phyloP scores from a whole-genome alignment of 2,113 vertebrate species.

The Lasiurus borealis region DNA sequence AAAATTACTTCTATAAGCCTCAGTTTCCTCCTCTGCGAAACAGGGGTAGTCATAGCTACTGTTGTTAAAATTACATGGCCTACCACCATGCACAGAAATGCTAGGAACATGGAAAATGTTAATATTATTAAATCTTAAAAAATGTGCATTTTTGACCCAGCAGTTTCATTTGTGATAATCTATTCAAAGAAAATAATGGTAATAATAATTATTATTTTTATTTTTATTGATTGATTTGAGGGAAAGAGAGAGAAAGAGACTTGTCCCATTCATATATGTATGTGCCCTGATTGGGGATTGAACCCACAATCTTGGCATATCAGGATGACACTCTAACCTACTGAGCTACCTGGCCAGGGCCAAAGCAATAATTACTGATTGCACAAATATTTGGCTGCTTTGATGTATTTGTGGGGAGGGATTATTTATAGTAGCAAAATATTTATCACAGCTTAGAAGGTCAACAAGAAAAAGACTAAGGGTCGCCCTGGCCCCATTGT shows the following conservation, averaged over 20 bases:
- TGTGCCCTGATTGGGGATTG: too few relatives aligned
- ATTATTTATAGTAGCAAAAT: conserved; percentile 59
- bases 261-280: too few relatives aligned
- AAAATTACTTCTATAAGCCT: not conserved
- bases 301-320: too few relatives aligned
- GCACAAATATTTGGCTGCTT: conserved; percentile 49
- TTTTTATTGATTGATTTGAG: too few relatives aligned
- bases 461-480: conserved; percentile 28
- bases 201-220: too few relatives aligned
- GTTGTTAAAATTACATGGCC: not conserved
- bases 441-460: conserved; percentile 10
- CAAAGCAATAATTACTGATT: conserved; percentile 49
- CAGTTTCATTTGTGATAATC: not conserved
- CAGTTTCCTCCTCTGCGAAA: conserved; percentile 18
- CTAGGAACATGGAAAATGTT: not conserved
- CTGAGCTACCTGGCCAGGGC: too few relatives aligned
- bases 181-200: conserved; percentile 50
- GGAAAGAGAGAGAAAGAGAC: too few relatives aligned
- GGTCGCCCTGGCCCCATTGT: not conserved
- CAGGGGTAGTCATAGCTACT: not conserved
- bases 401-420: not conserved
- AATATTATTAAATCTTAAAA: conserved; percentile 35
- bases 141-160: conserved; percentile 24
- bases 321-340: too few relatives aligned
- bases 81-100: not conserved